phyloP scores from a whole-genome alignment of 2,888 invertebrate genomes.

The Ferdinandea cuprea region DNA sequence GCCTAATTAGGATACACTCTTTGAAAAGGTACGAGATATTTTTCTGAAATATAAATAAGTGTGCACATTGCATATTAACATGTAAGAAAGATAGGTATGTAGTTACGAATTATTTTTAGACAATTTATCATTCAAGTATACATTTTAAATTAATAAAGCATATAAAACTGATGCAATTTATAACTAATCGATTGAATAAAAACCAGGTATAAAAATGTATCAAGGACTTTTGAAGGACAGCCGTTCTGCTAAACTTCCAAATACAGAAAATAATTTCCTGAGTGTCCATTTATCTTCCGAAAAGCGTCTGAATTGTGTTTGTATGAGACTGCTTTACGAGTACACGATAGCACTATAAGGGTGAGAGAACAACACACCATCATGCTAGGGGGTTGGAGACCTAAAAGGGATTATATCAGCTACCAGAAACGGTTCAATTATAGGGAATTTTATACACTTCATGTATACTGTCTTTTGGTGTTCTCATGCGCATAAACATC shows the following conservation, averaged over 20 bases:
- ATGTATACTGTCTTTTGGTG: conserved; percentile 1
- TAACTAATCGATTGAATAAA: background rate
- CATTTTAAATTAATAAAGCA: too few relatives aligned
- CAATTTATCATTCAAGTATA: too few relatives aligned
- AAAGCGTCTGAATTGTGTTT: background rate
- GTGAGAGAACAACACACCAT: conserved; percentile 3
- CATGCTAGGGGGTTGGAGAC: conserved; percentile 18
- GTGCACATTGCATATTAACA: too few relatives aligned
- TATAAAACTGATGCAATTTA: too few relatives aligned
- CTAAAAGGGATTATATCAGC: conserved; percentile 23
- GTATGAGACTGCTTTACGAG: background rate
- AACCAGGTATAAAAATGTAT: background rate
- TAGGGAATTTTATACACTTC: conserved; percentile 17
- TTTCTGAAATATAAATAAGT: too few relatives aligned
- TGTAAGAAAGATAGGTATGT: too few relatives aligned
- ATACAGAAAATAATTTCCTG: background rate
- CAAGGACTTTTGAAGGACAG: conserved; percentile 42
- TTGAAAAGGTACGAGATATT: too few relatives aligned
- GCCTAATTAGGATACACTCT: too few relatives aligned
- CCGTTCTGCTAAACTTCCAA: background rate
- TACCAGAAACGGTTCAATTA: conserved; percentile 10
- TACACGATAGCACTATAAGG: conserved; percentile 1
- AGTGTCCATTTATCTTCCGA: conserved; percentile 9
- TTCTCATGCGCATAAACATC: conserved; percentile 42
- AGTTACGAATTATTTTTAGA: too few relatives aligned